phyloP scores from a whole-genome alignment of 2,797 vertebrate species.

The Glyptemys insculpta region DNA sequence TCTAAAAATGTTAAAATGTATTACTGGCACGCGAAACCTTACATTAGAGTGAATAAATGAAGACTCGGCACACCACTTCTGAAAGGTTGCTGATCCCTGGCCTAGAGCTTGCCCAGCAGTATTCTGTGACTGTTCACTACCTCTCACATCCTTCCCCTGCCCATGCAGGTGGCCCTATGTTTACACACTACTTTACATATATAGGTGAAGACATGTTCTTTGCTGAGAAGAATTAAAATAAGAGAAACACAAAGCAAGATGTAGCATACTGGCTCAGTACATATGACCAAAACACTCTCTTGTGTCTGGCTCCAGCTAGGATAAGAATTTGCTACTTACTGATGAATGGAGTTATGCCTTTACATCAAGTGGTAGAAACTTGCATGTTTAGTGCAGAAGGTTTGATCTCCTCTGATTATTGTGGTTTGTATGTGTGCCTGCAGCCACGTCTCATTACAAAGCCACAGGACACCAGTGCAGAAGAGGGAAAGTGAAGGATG shows the following conservation, averaged over 20 bases:
- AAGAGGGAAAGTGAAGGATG: neutral
- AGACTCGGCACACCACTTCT: too few relatives aligned
- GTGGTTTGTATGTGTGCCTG: neutral
- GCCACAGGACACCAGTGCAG: too few relatives aligned
- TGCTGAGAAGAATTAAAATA: neutral
- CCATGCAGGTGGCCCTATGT: neutral
- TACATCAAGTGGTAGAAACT: neutral
- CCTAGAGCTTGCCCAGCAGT: neutral
- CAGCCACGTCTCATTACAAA: neutral
- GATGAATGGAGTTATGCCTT: accelerated
- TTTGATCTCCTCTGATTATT: neutral
- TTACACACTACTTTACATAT: neutral
- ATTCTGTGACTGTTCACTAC: neutral
- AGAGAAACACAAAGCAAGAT: accelerated
- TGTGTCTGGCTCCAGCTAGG: accelerated
- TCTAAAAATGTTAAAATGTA: too few relatives aligned
- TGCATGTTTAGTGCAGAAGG: neutral
- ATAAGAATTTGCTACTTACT: neutral
- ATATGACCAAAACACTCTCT: neutral
- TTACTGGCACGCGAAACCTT: too few relatives aligned
- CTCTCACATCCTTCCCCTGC: neutral
- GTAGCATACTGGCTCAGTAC: neutral
- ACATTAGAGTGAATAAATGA: too few relatives aligned
- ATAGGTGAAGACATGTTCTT: neutral
- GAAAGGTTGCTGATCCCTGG: too few relatives aligned